phyloP scores from a whole-genome alignment of 2,888 invertebrate species.

The Scaptomyza polygonia region DNA sequence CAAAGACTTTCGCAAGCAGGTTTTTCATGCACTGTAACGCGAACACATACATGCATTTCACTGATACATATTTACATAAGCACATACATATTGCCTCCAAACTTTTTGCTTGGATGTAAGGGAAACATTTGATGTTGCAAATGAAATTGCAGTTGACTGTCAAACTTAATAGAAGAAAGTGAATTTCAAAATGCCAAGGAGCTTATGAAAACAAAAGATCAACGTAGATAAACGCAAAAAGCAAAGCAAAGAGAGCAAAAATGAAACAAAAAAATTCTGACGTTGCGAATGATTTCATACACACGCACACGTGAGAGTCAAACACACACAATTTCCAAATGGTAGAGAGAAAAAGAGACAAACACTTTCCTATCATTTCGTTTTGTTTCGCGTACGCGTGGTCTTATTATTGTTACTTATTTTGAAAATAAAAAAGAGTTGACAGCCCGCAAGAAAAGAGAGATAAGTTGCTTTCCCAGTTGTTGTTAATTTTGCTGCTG shows the following conservation, averaged over 20 bases:
- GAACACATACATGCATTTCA: background rate
- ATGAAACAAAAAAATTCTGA: conserved; percentile 32
- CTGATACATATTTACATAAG: background rate
- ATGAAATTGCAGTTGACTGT: background rate
- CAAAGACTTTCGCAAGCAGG: conserved; percentile 52
- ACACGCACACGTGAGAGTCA: conserved; percentile 2
- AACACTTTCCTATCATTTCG: conserved; percentile 71
- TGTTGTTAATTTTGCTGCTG: conserved; percentile 24
- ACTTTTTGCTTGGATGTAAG: background rate
- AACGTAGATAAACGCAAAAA: conserved; percentile 6
- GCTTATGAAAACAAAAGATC: conserved; percentile 25
- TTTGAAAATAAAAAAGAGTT: conserved; percentile 49
- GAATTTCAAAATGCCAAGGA: conserved; percentile 42
- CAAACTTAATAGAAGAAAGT: conserved; percentile 39
- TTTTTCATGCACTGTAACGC: conserved; percentile 1
- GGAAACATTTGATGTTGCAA: conserved; percentile 8
- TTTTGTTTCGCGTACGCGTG: conserved; percentile 42
- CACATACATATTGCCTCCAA: conserved; percentile 6
- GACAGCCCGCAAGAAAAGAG: conserved; percentile 25
- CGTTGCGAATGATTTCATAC: conserved; percentile 24
- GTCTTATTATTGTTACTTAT: conserved; percentile 70
- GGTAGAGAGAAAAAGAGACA: conserved; percentile 19
- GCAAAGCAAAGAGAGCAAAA: conserved; percentile 34
- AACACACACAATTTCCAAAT: conserved; percentile 3
- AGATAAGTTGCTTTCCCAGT: conserved; percentile 30